Percentiles rank a stretch among this genome's conserved stretches.
Conservation (phyloP, 2,113 vertebrate species). For the Ctenodactylus gundi region DNA sequence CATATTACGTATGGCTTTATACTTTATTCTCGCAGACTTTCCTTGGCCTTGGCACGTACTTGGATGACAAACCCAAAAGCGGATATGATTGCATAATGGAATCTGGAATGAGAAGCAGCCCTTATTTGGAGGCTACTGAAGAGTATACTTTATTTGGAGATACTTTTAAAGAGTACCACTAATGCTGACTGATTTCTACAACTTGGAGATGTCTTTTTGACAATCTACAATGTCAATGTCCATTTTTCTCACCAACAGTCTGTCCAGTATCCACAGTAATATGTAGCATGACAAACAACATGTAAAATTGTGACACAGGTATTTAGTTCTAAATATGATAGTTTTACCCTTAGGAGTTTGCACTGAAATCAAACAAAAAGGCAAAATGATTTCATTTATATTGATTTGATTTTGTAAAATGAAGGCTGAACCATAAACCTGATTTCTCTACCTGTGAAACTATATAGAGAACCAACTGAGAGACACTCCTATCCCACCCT, state of each 20-base stretch:
- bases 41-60: neutral
- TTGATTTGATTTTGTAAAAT: neutral
- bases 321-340: neutral
- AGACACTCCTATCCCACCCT: neutral
- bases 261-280: neutral
- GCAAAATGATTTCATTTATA: neutral
- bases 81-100: neutral
- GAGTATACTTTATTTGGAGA: neutral
- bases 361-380: neutral
- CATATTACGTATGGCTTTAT: neutral
- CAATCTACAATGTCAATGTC: neutral
- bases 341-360: neutral
- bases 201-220: neutral
- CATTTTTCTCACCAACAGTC: neutral
- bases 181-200: neutral
- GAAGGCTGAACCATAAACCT: neutral
- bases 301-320: neutral
- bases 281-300: neutral
- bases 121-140: neutral
- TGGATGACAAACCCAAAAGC: neutral
- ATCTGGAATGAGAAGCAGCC: neutral
- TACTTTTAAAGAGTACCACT: neutral
- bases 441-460: neutral
- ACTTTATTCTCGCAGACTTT: neutral
- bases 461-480: neutral